Base-by-base conservation (phyloP, 2,113 vertebrate species). In the Lasiurus cinereus region DNA sequence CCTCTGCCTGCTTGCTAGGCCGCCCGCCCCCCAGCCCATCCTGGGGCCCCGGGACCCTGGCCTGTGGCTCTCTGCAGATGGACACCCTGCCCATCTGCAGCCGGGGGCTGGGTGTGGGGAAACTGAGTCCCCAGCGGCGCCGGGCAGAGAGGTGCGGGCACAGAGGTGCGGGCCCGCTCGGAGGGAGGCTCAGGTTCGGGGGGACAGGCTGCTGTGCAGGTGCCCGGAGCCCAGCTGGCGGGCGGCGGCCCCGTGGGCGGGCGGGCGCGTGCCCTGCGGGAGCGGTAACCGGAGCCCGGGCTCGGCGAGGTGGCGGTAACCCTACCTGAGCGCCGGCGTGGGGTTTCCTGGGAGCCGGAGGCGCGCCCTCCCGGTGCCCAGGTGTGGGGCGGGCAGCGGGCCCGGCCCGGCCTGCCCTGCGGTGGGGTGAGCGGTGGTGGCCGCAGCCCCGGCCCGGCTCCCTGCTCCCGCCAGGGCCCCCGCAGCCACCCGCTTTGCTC, bases 141-240 rank as follows among this genome's bases (percentile, higher is more conserved):
- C 5, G 46, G 66, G 33, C 39, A 10, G 36, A 8, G 11, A 39
- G 48, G 56, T 2, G 39, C 19, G 52, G 66, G 39, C 39, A 8
- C 31, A 8, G 11, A 39, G 48, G 56, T 2, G 39, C 19, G n/a
- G 74, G 67, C 59, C n/a, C 1, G n/a, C 5, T 0, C 36, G 0
- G 19, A 33, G 67, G 67, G 79, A 31, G 69, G 39, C 93, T 96
- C 93, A 88, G 66, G 94, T 92, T 95, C 94, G 2, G 73, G 19
- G n/a, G 91, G 91, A 52, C 89, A 89, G 64, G 93, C 90, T 96
- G 89, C 66, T 22, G 0, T 67, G 90, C 92, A 90, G 93, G 95
- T 91, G 94, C 43, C 43, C 78, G 70, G 90, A 92, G 82, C 96
- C 96, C 97, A 97, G 96, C 96, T 97, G 97, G 96, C 74, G 89